Percentiles rank a stretch among this genome's conserved stretches.
Evolutionary conservation across 2,113 vertebrate species (phyloP).

Genomic region (Lophotis ruficrista): DNA sequence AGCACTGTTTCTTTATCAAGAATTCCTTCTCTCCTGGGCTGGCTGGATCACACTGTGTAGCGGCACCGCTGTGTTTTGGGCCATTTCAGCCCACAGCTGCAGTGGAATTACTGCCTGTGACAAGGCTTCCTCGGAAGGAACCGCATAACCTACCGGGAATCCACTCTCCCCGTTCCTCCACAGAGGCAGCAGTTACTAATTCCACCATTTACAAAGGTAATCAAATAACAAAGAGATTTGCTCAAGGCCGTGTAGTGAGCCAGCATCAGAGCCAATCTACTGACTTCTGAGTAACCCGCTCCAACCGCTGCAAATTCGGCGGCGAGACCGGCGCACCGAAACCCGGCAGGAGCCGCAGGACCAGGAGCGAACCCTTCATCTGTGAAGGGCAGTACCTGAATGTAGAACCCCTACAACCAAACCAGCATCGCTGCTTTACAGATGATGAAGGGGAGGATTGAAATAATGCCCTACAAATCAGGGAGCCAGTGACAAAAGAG

Average conservation of each 20-base stretch:
- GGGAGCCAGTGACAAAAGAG: not conserved
- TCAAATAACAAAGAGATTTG: slow-evolving; percentile 31
- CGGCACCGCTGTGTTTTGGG: not conserved
- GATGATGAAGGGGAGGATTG: not conserved
- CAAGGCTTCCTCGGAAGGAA: slow-evolving; percentile 12
- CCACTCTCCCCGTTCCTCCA: slow-evolving; percentile 14
- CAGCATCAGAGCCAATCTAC: not conserved
- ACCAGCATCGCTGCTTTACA: not conserved
- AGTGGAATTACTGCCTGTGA: slow-evolving; percentile 36
- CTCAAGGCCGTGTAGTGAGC: not conserved
- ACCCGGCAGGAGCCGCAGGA: not conserved
- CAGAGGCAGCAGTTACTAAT: slow-evolving; percentile 50
- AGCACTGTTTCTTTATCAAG: not conserved
- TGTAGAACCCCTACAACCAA: not conserved
- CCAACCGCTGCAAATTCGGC: slow-evolving; percentile 7
- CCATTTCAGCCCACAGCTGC: not conserved
- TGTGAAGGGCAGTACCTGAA: not conserved
- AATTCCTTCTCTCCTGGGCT: not conserved
- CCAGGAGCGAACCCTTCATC: not conserved
- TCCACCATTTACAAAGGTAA: slow-evolving; percentile 41
- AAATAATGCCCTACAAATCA: slow-evolving; percentile 37
- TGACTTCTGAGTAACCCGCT: not conserved
- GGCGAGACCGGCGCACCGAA: not conserved
- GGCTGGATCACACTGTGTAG: not conserved
- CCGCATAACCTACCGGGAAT: slow-evolving; percentile 27